Conservation (phyloP, 1,140 invertebrate species). For the Pachyrhynchus sulphureomaculatus region DNA sequence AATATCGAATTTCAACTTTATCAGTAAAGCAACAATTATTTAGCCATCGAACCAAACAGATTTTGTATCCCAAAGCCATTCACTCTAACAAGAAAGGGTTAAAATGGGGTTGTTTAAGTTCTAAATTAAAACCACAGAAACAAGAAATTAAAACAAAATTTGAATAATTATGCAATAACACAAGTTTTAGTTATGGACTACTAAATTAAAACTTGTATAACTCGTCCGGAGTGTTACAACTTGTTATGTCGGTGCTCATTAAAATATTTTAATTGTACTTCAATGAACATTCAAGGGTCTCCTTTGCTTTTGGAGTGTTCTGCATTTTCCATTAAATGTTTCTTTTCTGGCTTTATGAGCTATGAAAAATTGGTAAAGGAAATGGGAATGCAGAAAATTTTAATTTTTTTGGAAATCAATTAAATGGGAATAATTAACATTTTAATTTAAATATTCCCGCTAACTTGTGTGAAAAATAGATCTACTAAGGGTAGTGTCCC, state of each 20-base stretch:
- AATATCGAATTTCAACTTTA: too few relatives aligned
- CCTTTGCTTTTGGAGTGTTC: neutral
- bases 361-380: too few relatives aligned
- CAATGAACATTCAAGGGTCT: conserved; percentile 41
- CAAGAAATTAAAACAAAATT: conserved; percentile 35
- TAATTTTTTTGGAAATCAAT: too few relatives aligned
- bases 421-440: too few relatives aligned
- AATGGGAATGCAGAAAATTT: too few relatives aligned
- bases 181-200: conserved; percentile 37
- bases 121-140: conserved; percentile 22
- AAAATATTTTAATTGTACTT: conserved; percentile 46
- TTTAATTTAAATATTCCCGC: too few relatives aligned
- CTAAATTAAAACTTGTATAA: conserved; percentile 34
- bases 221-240: conserved; percentile 27
- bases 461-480: too few relatives aligned
- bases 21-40: too few relatives aligned
- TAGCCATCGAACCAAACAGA: too few relatives aligned
- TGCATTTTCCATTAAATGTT: neutral
- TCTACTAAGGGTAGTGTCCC: too few relatives aligned
- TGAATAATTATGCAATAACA: conserved; percentile 47
- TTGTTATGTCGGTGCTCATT: conserved; percentile 39
- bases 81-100: conserved; percentile 11
- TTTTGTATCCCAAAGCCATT: too few relatives aligned
- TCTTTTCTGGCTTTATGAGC: too few relatives aligned
- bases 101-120: neutral